These are phyloP conservation scores for Dolichopus griseipennis DNA, from an alignment of 2,888 invertebrate genomes.

Conservation along the genomic window DNA sequence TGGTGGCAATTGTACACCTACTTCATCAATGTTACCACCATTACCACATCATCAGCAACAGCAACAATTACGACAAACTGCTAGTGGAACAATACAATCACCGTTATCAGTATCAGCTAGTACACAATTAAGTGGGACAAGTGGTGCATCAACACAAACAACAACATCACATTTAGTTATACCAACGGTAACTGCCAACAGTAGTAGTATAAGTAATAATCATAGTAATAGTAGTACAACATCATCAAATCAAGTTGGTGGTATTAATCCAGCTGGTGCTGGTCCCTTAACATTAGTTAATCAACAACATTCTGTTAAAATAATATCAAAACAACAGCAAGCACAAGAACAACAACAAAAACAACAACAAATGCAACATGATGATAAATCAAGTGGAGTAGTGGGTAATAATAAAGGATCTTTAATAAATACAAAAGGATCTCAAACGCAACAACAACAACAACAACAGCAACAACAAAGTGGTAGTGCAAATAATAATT, in stretches of 20 bases:
- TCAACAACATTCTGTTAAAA: slow-evolving; percentile 27
- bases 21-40: slow-evolving; percentile 13
- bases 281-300: slow-evolving; percentile 26
- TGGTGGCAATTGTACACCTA: slow-evolving; percentile 27
- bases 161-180: slow-evolving; percentile 20
- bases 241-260: slow-evolving; percentile 2
- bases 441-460: slow-evolving; percentile 15
- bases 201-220: slow-evolving; percentile 2
- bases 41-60: slow-evolving; percentile 14
- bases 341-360: slow-evolving; percentile 19
- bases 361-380: slow-evolving; percentile 7
- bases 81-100: slow-evolving; percentile 7
- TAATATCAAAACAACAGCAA: slow-evolving; percentile 15
- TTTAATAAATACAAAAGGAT: not conserved
- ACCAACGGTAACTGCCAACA: slow-evolving; percentile 7
- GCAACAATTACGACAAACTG: slow-evolving; percentile 10
- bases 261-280: not conserved
- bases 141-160: slow-evolving; percentile 28
- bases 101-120: slow-evolving; percentile 9
- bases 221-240: not conserved
- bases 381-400: not conserved
- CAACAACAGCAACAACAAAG: slow-evolving; percentile 19
- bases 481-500: slow-evolving; percentile 19
- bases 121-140: slow-evolving; percentile 33
- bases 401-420: not conserved